Conservation (phyloP, 2,888 invertebrate genomes). For the Eustalomyia histrio region DNA sequence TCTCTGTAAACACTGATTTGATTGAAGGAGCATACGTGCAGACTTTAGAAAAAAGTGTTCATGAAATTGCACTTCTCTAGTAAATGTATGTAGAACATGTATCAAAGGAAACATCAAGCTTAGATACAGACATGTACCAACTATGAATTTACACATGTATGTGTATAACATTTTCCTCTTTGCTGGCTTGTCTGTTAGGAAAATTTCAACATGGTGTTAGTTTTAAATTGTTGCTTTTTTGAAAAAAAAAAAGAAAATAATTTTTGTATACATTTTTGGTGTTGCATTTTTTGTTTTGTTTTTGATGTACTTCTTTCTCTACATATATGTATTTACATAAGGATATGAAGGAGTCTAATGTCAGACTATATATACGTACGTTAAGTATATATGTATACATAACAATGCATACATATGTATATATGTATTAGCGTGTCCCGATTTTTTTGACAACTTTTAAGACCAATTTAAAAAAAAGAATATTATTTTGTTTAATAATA, state of each 20-base stretch:
- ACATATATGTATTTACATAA: too few species aligned
- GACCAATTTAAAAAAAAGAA: too few species aligned
- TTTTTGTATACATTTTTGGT: constrained; percentile 37
- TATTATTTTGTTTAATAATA: too few species aligned
- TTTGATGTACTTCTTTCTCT: constrained; percentile 5
- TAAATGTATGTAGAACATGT: constrained; percentile 30
- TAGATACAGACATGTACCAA: constrained; percentile 41
- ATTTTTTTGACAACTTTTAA: too few species aligned
- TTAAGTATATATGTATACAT: background rate
- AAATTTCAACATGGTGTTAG: constrained; percentile 40
- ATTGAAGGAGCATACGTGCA: background rate
- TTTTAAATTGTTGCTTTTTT: constrained; percentile 47
- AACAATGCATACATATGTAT: too few species aligned
- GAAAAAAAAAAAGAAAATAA: too few species aligned
- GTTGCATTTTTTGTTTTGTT: constrained; percentile 24
- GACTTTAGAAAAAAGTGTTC: constrained; percentile 30
- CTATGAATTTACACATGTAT: background rate
- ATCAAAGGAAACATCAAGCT: constrained; percentile 43
- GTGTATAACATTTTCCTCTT: constrained; percentile 29
- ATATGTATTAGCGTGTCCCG: too few species aligned
- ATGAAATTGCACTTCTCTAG: constrained; percentile 45
- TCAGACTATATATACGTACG: constrained; percentile 8
- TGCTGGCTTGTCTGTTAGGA: constrained; percentile 29
- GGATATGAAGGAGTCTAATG: constrained; percentile 26
- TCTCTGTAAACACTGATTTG: constrained; percentile 9